Evolutionary conservation across 2,113 vertebrate genomes (phyloP).

Genomic region (Ictalurus punctatus): DNA sequence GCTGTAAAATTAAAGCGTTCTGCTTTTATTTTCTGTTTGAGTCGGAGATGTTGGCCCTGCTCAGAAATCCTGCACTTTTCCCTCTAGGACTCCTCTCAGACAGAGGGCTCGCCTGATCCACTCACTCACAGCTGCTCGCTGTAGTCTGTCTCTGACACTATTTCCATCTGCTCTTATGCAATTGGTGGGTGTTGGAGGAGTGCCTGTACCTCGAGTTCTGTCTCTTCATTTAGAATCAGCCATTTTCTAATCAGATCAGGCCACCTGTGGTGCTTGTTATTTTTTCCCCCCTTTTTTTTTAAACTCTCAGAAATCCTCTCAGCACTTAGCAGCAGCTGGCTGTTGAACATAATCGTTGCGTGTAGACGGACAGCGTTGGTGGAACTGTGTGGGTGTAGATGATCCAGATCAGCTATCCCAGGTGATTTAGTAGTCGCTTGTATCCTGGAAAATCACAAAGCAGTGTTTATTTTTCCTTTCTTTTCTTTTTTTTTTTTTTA

Average conservation of each 20-base stretch:
- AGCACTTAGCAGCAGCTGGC: background rate
- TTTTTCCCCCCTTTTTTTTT: background rate
- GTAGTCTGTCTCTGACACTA: constrained; percentile 29
- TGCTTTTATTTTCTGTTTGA: background rate
- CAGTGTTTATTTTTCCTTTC: background rate
- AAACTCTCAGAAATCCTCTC: background rate
- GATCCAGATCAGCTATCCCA: constrained; percentile 1
- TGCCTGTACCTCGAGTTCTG: constrained; percentile 8
- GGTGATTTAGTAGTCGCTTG: background rate
- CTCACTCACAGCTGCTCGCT: background rate
- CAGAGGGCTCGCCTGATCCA: constrained; percentile 15
- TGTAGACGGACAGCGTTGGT: background rate
- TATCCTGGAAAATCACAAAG: constrained; percentile 28
- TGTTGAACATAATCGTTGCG: background rate
- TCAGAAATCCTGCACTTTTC: background rate
- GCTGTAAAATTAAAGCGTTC: background rate
- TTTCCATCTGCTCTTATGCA: constrained; percentile 51
- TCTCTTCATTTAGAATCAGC: constrained; percentile 40
- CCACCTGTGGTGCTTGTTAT: background rate
- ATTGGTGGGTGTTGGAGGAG: constrained; percentile 44
- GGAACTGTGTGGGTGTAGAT: constrained; percentile 26
- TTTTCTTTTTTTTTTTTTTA: background rate
- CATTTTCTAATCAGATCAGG: constrained; percentile 22
- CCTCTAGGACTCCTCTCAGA: constrained; percentile 8
- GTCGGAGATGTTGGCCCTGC: background rate